phyloP scores from a whole-genome alignment of 2,888 invertebrate genomes.

The Beris morrisii region DNA sequence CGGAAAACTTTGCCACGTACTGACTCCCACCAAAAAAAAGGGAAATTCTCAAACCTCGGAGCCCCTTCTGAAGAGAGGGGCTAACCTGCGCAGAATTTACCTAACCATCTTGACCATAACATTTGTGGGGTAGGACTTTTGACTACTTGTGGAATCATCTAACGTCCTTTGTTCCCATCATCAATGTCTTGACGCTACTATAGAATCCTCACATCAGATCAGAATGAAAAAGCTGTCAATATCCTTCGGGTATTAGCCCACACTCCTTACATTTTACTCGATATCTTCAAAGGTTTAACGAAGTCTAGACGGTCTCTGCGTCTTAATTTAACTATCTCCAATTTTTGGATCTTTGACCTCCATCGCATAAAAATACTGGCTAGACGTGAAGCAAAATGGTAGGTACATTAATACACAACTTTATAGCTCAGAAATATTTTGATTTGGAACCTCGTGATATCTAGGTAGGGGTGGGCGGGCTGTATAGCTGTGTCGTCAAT shows the following conservation, averaged over 20 bases:
- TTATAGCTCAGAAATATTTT: no score
- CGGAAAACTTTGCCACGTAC: neutral
- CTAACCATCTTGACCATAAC: slow-evolving; percentile 17
- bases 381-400: no score
- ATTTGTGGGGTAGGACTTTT: neutral
- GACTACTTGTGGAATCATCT: slow-evolving; percentile 16
- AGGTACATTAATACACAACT: no score
- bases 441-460: no score
- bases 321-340: slow-evolving; percentile 5
- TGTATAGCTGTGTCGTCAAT: no score
- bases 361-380: no score
- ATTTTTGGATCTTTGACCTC: no score
- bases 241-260: neutral
- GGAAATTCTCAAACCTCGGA: neutral
- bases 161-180: neutral
- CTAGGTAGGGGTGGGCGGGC: no score
- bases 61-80: neutral
- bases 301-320: slow-evolving; percentile 20
- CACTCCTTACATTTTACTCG: slow-evolving; percentile 8
- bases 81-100: neutral
- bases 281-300: slow-evolving; percentile 23
- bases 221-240: no score
- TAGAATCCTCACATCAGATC: no score
- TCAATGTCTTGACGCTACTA: neutral
- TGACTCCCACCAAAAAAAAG: neutral